Evolutionary conservation across 2,113 vertebrate genomes (phyloP).

Genomic region (Murina feae): DNA sequence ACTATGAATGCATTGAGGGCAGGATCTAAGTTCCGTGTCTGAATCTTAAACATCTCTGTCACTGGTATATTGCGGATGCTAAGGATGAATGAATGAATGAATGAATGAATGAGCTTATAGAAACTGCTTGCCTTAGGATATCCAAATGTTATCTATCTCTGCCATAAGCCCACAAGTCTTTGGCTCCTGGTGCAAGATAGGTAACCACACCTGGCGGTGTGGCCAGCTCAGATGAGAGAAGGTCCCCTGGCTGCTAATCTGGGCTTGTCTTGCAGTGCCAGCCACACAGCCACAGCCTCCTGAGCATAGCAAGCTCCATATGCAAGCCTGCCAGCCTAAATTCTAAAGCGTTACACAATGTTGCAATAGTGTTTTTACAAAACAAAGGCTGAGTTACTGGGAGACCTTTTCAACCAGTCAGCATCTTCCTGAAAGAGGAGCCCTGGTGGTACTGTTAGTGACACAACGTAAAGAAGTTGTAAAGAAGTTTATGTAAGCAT

Average conservation of each 20-base stretch:
- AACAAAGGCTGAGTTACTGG: constrained; percentile 85
- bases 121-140: background rate
- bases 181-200: background rate
- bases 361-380: constrained; percentile 85
- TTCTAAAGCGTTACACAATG: constrained; percentile 85
- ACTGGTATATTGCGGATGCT: background rate
- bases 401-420: constrained; percentile 83
- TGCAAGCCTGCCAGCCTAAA: constrained; percentile 82
- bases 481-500: background rate
- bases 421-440: constrained; percentile 73
- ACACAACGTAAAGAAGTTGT: constrained; percentile 44
- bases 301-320: constrained; percentile 82
- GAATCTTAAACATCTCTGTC: background rate
- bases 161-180: background rate
- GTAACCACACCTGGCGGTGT: constrained; percentile 55
- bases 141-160: background rate
- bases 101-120: background rate
- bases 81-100: background rate
- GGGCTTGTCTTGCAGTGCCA: constrained; percentile 71
- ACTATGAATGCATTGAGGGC: background rate
- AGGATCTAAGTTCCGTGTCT: background rate
- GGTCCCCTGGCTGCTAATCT: constrained; percentile 70
- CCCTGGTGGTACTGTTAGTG: constrained; percentile 65
- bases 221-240: constrained; percentile 2
- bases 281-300: constrained; percentile 79